Conservation (phyloP, 2,888 invertebrate species). For the Mactromeris polynyma region DNA sequence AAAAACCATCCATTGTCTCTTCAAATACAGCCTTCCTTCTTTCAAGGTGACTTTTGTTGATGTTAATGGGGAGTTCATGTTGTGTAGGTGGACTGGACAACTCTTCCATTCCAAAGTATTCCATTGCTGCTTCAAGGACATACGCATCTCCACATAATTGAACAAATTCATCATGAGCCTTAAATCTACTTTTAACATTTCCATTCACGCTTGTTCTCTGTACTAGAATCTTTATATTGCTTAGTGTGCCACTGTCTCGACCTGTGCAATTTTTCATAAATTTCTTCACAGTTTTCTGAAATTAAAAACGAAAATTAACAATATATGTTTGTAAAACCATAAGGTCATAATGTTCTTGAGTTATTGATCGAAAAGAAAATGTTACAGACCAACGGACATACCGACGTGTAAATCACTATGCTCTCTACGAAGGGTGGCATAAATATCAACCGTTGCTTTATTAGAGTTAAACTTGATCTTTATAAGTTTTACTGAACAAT, state of each 20-base stretch:
- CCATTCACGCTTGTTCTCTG: neutral
- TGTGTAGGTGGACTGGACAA: constrained; percentile 21
- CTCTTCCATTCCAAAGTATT: constrained; percentile 45
- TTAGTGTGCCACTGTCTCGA: neutral
- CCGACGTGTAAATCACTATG: too few relatives aligned
- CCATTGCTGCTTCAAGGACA: constrained; percentile 35
- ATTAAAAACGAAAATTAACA: too few relatives aligned
- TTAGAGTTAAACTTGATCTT: too few relatives aligned
- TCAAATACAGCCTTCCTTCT: constrained; percentile 11
- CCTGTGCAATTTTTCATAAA: too few relatives aligned
- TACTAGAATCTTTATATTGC: neutral
- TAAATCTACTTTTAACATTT: neutral
- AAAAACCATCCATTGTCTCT: neutral
- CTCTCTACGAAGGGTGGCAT: too few relatives aligned
- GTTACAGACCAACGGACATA: too few relatives aligned
- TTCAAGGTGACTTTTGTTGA: neutral
- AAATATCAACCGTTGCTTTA: too few relatives aligned
- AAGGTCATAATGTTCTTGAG: too few relatives aligned
- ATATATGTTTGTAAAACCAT: too few relatives aligned
- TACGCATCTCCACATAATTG: constrained; percentile 34
- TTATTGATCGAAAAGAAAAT: too few relatives aligned
- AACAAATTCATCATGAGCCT: constrained; percentile 53
- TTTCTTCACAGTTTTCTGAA: too few relatives aligned
- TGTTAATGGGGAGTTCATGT: neutral
- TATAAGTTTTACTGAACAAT: too few relatives aligned